A percentile compares a stretch with the other conserved stretches of the same genome.
These are phyloP conservation scores for Phalacrocorax brasilianus DNA, from an alignment of 2,113 vertebrate species.

Conservation along the genomic window DNA sequence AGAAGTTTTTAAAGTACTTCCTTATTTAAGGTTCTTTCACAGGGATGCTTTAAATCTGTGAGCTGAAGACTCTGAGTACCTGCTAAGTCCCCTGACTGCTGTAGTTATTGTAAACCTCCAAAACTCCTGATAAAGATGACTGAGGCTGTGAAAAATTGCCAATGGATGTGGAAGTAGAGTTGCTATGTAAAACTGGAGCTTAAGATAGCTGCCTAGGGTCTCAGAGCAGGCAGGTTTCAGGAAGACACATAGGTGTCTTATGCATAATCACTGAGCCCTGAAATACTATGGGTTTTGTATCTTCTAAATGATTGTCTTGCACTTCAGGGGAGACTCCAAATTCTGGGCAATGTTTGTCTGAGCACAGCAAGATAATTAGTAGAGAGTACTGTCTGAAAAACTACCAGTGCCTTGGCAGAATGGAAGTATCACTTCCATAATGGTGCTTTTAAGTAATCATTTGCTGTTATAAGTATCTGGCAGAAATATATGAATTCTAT, in stretches of 20 bases:
- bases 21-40: neutral
- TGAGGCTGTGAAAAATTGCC: neutral
- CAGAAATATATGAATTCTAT: neutral
- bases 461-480: neutral
- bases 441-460: neutral
- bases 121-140: neutral
- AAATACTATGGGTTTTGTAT: neutral
- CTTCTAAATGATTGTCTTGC: neutral
- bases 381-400: neutral
- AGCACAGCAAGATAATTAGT: neutral
- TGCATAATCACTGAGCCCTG: neutral
- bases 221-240: neutral
- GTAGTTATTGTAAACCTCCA: neutral
- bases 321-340: neutral
- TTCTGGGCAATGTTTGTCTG: neutral
- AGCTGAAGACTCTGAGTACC: neutral
- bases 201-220: neutral
- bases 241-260: neutral
- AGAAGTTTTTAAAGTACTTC: neutral
- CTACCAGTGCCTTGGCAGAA: neutral
- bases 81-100: neutral
- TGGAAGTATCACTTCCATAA: neutral
- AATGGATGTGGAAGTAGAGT: neutral
- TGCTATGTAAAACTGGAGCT: neutral
- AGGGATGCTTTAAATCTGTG: neutral